Base-by-base conservation (phyloP, 2,888 invertebrate genomes). In the Pasiphila rectangulata region DNA sequence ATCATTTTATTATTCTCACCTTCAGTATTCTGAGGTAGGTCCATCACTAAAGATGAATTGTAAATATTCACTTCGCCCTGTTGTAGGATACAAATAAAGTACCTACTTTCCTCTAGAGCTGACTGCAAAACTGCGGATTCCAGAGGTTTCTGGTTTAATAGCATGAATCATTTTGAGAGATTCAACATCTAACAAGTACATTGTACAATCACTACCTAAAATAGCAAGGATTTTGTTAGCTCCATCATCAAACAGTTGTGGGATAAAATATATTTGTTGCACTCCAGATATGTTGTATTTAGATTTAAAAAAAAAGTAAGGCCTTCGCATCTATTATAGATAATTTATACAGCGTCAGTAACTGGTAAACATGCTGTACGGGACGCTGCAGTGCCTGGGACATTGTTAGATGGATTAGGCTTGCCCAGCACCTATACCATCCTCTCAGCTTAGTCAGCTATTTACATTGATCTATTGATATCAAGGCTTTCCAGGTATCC, bases 211-310 rank as follows among this genome's bases (percentile, higher is more conserved):
- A 48, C 90, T 90, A 25, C 91, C 88, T 30, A 93, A 68, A 42
- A 93, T 75, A 3, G 88, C 90, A 17, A 93, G 69, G 45, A 92
- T 83, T 75, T 90, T 91, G 66, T 92, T 93, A 6, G 90, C 86
- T 5, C 92, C 92, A 13, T 91, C 92, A 71, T 93, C 92, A 69
- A 92, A 91, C 6, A 90, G 74, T 62, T 90, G 89, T 0, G 93
- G 90, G 19, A 93, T 74, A 59, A 93, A 91, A 15, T 86, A 81
- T 24, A 93, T 65, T 63, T 91, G 89, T 63, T 87, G 90, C 0
- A 90, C 77, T 15, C 90, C 89, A 35, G 75, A 73, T 25, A 91
- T 84, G 45, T 87, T 80, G 36, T 75, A 80, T 40, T 90, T 89
- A 2, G 90, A 84, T n/a, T n/a, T n/a, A n/a, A n/a, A n/a, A n/a